phyloP scores from a whole-genome alignment of 2,888 invertebrate genomes.

The Chaitophorus viminalis region DNA sequence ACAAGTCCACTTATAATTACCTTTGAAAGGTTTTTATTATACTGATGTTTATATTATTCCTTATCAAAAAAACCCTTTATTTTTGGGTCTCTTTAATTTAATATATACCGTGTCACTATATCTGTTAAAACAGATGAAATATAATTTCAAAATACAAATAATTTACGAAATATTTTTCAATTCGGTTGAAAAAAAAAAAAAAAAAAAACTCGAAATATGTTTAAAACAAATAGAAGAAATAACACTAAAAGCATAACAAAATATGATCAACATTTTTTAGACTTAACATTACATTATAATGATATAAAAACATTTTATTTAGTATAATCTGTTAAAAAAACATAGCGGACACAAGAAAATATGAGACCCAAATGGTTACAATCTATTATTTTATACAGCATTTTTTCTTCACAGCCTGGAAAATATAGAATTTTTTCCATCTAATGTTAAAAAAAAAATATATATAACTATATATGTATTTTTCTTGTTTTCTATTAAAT shows the following conservation, averaged over 20 bases:
- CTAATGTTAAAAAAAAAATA: slow-evolving; percentile 51
- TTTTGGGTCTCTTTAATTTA: slow-evolving; percentile 52
- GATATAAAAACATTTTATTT: slow-evolving; percentile 53
- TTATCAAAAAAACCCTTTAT: slow-evolving; percentile 26
- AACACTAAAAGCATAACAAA: slow-evolving; percentile 46
- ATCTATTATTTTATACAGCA: slow-evolving; percentile 61
- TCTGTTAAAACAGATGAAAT: slow-evolving; percentile 46
- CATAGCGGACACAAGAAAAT: slow-evolving; percentile 57
- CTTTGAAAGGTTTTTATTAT: slow-evolving; percentile 1
- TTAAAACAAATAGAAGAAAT: slow-evolving; percentile 41
- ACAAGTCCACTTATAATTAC: slow-evolving; percentile 19
- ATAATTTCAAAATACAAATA: slow-evolving; percentile 33
- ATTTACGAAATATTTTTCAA: slow-evolving; percentile 38
- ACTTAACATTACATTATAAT: slow-evolving; percentile 54
- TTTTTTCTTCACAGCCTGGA: slow-evolving; percentile 59
- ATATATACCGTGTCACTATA: slow-evolving; percentile 52
- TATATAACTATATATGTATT: slow-evolving; percentile 31
- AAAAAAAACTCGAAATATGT: slow-evolving; percentile 25
- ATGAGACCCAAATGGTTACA: slow-evolving; percentile 59
- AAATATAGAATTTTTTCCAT: slow-evolving; percentile 57
- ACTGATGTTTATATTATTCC: slow-evolving; percentile 25
- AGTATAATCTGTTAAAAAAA: slow-evolving; percentile 55
- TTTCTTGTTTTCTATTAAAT: slow-evolving; percentile 51
- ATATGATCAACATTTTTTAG: slow-evolving; percentile 50
- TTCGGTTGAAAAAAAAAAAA: not conserved